phyloP scores from a whole-genome alignment of 2,113 vertebrate species.

The Pomatorhinus ruficollis region DNA sequence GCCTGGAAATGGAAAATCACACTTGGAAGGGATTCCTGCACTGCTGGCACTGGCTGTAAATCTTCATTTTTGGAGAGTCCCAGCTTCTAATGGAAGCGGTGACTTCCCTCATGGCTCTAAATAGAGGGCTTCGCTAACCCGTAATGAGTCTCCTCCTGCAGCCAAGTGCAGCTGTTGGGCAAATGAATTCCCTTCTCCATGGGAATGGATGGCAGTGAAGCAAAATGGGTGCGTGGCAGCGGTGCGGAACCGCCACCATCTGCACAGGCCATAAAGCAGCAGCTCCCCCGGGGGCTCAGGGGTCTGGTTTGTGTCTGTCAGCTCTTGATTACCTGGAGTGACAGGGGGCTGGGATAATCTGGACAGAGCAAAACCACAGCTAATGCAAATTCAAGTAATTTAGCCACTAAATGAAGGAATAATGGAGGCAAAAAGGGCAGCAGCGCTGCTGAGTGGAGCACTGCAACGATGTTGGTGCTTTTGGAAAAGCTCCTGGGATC shows the following conservation, averaged over 20 bases:
- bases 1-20: neutral
- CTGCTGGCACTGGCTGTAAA: constrained; percentile 1
- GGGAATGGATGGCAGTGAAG: constrained; percentile 21
- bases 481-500: neutral
- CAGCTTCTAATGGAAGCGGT: neutral
- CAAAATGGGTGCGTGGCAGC: neutral
- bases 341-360: neutral
- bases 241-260: neutral
- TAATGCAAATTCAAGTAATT: neutral
- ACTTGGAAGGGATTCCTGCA: neutral
- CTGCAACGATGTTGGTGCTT: neutral
- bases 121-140: neutral
- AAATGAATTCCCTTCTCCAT: constrained; percentile 8
- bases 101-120: neutral
- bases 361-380: neutral
- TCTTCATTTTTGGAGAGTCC: constrained; percentile 29
- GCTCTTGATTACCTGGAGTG: constrained; percentile 37
- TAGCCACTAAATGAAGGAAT: neutral
- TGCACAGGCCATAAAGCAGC: constrained; percentile 43
- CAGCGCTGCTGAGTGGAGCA: neutral
- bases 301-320: constrained; percentile 44
- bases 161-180: constrained; percentile 51
- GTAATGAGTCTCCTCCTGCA: neutral
- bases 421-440: neutral
- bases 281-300: neutral